Evolutionary conservation across 2,113 vertebrate species (phyloP).

Genomic region (Nesoenas mayeri): DNA sequence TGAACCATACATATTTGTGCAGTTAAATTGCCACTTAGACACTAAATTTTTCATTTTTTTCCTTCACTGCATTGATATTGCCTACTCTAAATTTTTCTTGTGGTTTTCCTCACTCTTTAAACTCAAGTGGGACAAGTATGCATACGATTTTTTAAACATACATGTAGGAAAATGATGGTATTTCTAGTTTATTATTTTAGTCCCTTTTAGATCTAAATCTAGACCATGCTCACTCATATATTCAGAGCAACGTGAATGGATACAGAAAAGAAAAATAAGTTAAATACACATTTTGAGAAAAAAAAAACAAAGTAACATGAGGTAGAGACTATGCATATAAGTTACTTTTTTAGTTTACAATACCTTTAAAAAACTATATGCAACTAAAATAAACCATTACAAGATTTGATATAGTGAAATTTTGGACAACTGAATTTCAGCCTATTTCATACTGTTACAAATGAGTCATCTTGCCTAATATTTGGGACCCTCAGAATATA

Average conservation of each 20-base stretch:
- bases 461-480: not conserved
- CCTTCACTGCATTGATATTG: not conserved
- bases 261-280: not conserved
- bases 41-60: not conserved
- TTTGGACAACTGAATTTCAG: not conserved
- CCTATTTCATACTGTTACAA: not conserved
- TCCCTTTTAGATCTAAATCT: not conserved
- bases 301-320: not conserved
- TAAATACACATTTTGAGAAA: not conserved
- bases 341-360: not conserved
- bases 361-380: not conserved
- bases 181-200: not conserved
- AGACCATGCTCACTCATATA: not conserved
- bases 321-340: not conserved
- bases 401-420: not conserved
- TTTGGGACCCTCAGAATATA: not conserved
- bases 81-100: not conserved
- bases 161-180: not conserved
- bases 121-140: not conserved
- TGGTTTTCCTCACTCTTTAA: not conserved
- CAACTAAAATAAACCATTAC: not conserved
- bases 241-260: not conserved
- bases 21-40: not conserved
- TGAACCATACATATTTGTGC: not conserved
- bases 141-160: not conserved